phyloP scores from a whole-genome alignment of 2,888 invertebrate genomes.

The Acrobasis suavella region DNA sequence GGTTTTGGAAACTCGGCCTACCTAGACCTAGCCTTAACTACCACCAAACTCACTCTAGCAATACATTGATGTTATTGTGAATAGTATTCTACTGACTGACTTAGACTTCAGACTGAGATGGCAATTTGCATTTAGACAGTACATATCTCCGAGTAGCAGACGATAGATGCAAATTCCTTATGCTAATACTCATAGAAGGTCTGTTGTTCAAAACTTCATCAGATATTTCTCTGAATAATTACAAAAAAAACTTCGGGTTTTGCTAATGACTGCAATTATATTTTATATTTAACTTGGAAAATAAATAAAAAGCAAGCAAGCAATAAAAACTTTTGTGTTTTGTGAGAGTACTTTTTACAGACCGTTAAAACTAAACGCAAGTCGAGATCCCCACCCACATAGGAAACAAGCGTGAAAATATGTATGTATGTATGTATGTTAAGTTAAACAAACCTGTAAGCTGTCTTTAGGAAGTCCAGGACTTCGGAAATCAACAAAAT shows the following conservation, averaged over 20 bases:
- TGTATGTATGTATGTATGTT: too few species aligned
- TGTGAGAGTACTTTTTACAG: too few species aligned
- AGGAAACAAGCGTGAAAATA: too few species aligned
- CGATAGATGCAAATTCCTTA: neutral
- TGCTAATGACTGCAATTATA: neutral
- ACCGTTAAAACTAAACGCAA: too few species aligned
- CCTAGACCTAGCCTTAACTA: neutral
- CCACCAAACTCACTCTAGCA: neutral
- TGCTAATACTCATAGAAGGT: neutral
- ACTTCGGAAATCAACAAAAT: too few species aligned
- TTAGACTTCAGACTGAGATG: neutral
- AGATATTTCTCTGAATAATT: neutral
- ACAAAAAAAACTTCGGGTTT: neutral
- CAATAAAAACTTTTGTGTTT: too few species aligned
- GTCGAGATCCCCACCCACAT: too few species aligned
- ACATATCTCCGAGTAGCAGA: conserved; percentile 1
- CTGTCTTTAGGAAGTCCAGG: too few species aligned
- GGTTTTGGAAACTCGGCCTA: too few species aligned
- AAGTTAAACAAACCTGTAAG: too few species aligned
- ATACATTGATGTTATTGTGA: neutral
- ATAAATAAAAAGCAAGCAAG: too few species aligned
- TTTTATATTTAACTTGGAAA: too few species aligned
- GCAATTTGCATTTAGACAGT: neutral
- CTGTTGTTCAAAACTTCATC: neutral
- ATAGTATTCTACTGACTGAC: neutral